These are phyloP conservation scores for Ceryle rudis DNA, from an alignment of 2,797 vertebrate genomes.

Conservation along the genomic window DNA sequence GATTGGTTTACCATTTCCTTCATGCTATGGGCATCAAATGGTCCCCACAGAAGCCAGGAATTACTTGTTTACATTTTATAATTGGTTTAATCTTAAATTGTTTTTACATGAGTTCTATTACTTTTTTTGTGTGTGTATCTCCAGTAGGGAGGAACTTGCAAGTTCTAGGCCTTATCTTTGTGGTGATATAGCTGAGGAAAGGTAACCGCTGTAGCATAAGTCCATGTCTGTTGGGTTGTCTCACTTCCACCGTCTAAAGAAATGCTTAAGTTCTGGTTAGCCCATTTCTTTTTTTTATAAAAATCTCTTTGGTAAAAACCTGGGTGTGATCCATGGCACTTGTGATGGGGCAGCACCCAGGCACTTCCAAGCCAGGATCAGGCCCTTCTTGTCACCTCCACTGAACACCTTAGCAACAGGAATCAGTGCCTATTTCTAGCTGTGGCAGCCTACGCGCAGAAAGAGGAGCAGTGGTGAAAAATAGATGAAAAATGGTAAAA, in stretches of 20 bases:
- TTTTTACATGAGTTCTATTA: not conserved
- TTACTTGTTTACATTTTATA: not conserved
- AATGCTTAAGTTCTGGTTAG: slow-evolving; percentile 26
- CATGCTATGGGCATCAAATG: not conserved
- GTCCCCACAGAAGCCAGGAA: not conserved
- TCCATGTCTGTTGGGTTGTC: not conserved
- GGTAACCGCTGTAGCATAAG: not conserved
- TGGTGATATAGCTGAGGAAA: not conserved
- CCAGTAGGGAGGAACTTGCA: not conserved
- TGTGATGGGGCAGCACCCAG: not conserved
- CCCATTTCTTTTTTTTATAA: not conserved
- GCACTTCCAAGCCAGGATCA: not conserved
- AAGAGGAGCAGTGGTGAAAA: not conserved
- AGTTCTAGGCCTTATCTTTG: not conserved
- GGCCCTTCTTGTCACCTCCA: not conserved
- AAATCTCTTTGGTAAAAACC: not conserved
- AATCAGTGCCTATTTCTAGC: not conserved
- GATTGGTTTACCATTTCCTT: not conserved
- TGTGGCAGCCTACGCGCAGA: not conserved
- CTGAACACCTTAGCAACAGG: not conserved
- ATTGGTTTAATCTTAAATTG: not conserved
- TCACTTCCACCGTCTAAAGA: not conserved
- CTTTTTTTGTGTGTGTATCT: not conserved
- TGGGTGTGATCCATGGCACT: not conserved
- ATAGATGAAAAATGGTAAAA: not conserved